phyloP scores from a whole-genome alignment of 1,140 invertebrate species.

The Halesus radiatus region DNA sequence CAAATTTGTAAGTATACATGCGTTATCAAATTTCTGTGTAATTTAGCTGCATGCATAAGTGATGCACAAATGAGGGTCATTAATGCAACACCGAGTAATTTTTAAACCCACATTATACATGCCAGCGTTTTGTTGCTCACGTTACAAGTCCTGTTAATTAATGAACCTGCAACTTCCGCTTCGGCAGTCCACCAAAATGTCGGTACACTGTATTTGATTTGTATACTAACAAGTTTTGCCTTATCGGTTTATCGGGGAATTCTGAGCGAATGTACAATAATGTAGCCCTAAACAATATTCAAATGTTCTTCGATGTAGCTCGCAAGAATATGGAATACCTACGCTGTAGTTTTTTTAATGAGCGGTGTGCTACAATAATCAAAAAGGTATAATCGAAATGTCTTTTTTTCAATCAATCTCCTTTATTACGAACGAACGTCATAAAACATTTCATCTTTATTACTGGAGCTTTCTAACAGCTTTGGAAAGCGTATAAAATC shows the following conservation, averaged over 20 bases:
- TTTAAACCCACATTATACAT: conserved; percentile 1
- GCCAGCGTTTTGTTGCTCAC: not conserved
- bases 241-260: not conserved
- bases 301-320: too few relatives aligned
- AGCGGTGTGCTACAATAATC: too few relatives aligned
- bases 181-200: conserved; percentile 19
- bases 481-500: too few relatives aligned
- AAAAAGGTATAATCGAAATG: too few relatives aligned
- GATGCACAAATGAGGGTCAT: conserved; percentile 30
- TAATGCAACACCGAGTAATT: conserved; percentile 16
- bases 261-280: not conserved
- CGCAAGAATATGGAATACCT: too few relatives aligned
- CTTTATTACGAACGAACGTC: too few relatives aligned
- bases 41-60: conserved; percentile 5
- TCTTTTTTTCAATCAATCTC: too few relatives aligned
- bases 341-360: too few relatives aligned
- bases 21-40: not conserved
- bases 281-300: conserved; percentile 2
- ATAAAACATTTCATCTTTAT: too few relatives aligned
- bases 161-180: conserved; percentile 38
- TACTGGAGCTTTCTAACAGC: too few relatives aligned
- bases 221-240: conserved; percentile 14
- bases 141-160: conserved; percentile 41
- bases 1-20: not conserved
- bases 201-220: conserved; percentile 20